Evolutionary conservation across 2,113 vertebrate species (phyloP), one percentile per base, ranked within the genome.

Genomic region (Megaceryle torquata): DNA sequence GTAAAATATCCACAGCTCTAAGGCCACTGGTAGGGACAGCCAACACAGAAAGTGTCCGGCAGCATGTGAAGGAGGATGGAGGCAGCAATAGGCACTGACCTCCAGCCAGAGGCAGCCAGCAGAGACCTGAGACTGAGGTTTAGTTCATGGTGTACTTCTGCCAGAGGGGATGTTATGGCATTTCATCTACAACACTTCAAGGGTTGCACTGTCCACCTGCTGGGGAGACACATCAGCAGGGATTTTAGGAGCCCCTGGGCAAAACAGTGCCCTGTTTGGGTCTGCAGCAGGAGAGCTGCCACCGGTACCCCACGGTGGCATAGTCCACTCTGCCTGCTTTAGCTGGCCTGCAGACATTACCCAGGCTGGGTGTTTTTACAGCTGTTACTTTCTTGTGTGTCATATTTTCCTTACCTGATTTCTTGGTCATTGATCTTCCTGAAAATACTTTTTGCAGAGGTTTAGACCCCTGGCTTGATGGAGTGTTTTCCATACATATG

Each of bases 401-500:
- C 24, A 4, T 44, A 3, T 65, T 80, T 88, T 74, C 59, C 71
- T 90, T 76, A 33, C 44, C 37, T 68, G 20, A 28, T 86, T 86
- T 79, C 76, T 64, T 5, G 1, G 2, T 65, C 53, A 25, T 39
- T 61, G 63, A 17, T 11, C 4, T 74, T 71, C 72, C 44, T 67
- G 60, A 65, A 68, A 83, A 61, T 39, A 44, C 13, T 39, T 82
- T 83, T 77, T 61, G 35, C 28, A 33, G 80, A 65, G 11, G 10
- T 88, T 95, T 80, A 39, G 11, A 13, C 11, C 33, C 43, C 68
- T 41, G 20, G 22, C 39, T 88, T 29, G 63, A 17, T 13, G 33
- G 44, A 92, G 2, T 0, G 0, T 41, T 80, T 83, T 81, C 82
- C 0, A 0, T 39, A 19, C 24, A n/a, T 39, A 4, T 0, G 0